Base-by-base conservation (phyloP, 2,113 vertebrate genomes). In the Nettapus auritus region DNA sequence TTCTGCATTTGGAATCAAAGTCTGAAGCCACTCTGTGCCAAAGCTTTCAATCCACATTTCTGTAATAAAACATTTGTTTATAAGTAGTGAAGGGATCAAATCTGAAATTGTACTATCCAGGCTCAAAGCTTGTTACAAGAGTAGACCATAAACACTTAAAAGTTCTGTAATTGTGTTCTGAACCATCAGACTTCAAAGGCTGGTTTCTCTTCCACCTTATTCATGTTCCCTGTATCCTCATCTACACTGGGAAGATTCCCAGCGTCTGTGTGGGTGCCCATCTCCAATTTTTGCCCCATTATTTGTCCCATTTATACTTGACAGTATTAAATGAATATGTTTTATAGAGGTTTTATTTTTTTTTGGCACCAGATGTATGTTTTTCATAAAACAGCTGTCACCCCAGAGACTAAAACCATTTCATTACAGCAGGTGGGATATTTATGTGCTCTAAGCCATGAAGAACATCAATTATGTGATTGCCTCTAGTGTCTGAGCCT, bases 11-110 rank as follows among this genome's bases (percentile, higher is more conserved):
- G 62, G 52, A 52, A 38, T 64, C 67, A 33, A 79, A 82, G 40
- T 48, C 71, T 79, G 42, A 0, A 18, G 53, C 67, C 38, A 46
- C 66, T 82, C 3, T 0, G 0, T 36, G 50, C 63, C 86, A 46
- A 6, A 86, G 40, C 59, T 82, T 90, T 73, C 82, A 66, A 62
- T 82, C 16, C 44, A 12, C 18, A 11, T 64, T 88, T 89, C 70
- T 16, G 1, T 60, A 60, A 55, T 6, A 26, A 76, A 96, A 34
- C 2, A 22, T 48, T 48, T 11, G 0, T 13, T 92, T 46, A 2
- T 20, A 50, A 38, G 34, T 46, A 56, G 64, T 66, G 42, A 33
- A 20, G 14, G 18, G 48, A 38, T 3, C 53, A 52, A 73, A 66
- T 77, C 31, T n/a, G 71, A 22, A 34, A 20, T 60, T 25, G 28